phyloP scores from a whole-genome alignment of 2,888 invertebrate species.

The Dexiosoma caninum region DNA sequence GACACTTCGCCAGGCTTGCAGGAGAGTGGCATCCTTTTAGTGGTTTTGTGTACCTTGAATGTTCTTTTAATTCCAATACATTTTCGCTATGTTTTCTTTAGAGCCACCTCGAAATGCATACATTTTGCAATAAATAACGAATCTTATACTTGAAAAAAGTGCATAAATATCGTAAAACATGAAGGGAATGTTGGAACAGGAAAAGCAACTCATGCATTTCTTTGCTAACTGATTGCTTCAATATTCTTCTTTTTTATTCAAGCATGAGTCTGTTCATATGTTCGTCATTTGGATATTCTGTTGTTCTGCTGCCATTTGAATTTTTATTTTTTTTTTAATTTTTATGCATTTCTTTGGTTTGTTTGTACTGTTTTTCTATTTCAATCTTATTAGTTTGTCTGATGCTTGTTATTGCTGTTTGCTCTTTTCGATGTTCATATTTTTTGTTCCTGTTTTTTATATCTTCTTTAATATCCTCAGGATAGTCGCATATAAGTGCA shows the following conservation, averaged over 20 bases:
- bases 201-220: constrained; percentile 21
- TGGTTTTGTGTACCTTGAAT: too few species aligned
- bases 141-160: constrained; percentile 13
- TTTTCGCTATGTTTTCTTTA: too few species aligned
- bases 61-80: too few species aligned
- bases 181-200: constrained; percentile 5
- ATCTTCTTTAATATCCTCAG: too few species aligned
- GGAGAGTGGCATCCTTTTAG: too few species aligned
- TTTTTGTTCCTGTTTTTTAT: not conserved
- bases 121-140: constrained; percentile 15
- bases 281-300: too few species aligned
- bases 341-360: not conserved
- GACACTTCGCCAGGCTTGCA: too few species aligned
- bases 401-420: too few species aligned
- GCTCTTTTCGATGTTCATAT: not conserved
- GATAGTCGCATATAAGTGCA: too few species aligned
- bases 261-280: not conserved
- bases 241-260: not conserved
- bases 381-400: not conserved
- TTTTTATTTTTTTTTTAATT: not conserved
- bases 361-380: not conserved
- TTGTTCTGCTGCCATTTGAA: too few species aligned
- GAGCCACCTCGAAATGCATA: too few species aligned
- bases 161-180: not conserved
- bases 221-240: constrained; percentile 44